Evolutionary conservation across 2,113 vertebrate genomes (phyloP).

Genomic region (Petrocephalus microphthalmus): DNA sequence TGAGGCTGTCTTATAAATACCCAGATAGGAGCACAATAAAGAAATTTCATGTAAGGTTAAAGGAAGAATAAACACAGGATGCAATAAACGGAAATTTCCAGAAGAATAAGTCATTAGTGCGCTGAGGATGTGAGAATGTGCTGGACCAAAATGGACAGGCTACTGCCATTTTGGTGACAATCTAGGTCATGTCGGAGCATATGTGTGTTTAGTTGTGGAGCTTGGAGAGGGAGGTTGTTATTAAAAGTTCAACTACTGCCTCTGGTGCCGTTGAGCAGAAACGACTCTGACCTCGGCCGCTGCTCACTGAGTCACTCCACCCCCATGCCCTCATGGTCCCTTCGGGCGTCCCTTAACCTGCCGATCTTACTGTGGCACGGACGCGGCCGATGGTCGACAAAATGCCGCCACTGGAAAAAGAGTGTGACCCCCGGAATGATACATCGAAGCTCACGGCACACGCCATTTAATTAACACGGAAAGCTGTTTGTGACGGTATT

Average conservation of each 20-base stretch:
- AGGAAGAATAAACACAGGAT: not conserved
- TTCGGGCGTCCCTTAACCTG: not conserved
- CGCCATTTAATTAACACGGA: slow-evolving; percentile 18
- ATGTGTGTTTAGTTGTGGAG: not conserved
- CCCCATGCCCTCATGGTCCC: not conserved
- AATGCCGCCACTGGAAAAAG: not conserved
- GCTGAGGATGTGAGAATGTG: not conserved
- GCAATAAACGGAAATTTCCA: not conserved
- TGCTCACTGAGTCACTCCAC: not conserved
- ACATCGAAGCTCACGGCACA: slow-evolving; percentile 11
- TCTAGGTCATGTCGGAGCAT: not conserved
- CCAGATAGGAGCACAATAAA: not conserved
- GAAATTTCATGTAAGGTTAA: not conserved
- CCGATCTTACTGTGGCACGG: not conserved
- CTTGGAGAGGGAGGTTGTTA: not conserved
- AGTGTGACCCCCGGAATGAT: not conserved
- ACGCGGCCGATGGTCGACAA: not conserved
- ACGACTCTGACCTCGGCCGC: not conserved
- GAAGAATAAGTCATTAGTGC: not conserved
- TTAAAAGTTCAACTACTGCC: not conserved
- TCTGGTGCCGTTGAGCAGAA: not conserved
- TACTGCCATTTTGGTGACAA: not conserved
- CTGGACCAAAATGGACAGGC: not conserved
- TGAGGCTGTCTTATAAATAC: not conserved
- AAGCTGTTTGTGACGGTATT: slow-evolving; percentile 8